Evolutionary conservation across 2,888 invertebrate genomes (phyloP).

Genomic region (Coronaproctus castanopsis): DNA sequence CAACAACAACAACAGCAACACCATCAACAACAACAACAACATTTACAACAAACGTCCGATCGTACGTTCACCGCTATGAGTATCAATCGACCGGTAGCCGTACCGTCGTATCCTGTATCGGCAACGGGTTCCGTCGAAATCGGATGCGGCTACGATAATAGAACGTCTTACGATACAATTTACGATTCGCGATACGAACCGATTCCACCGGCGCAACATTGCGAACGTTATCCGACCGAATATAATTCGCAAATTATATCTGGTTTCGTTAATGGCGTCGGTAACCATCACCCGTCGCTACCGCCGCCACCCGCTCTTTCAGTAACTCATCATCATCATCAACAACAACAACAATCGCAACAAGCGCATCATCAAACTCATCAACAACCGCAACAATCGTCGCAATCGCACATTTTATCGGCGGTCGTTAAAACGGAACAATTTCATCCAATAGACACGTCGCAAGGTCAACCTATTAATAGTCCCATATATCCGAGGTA

Average conservation of each 20-base stretch:
- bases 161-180: conserved; percentile 31
- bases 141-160: conserved; percentile 31
- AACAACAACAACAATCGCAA: conserved; percentile 6
- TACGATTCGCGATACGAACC: conserved; percentile 42
- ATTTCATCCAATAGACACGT: conserved; percentile 34
- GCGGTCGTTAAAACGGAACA: conserved; percentile 29
- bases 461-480: conserved; percentile 45
- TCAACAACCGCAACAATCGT: background rate
- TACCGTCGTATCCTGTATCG: conserved; percentile 29
- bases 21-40: conserved; percentile 10
- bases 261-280: conserved; percentile 5
- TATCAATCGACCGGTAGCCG: conserved; percentile 32
- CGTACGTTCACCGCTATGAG: conserved; percentile 27
- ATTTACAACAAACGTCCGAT: conserved; percentile 27
- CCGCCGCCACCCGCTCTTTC: background rate
- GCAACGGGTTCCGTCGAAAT: conserved; percentile 30
- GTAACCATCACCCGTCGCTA: background rate
- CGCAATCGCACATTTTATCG: background rate
- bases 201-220: conserved; percentile 17
- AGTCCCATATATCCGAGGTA: conserved; percentile 36
- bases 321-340: conserved; percentile 15
- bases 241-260: conserved; percentile 26
- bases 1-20: conserved; percentile 1
- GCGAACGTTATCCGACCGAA: conserved; percentile 31
- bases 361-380: conserved; percentile 2